A percentile compares a stretch with the other conserved stretches of the same genome.
phyloP scores from a whole-genome alignment of 1,140 invertebrate genomes.

The Apis mellifera region DNA sequence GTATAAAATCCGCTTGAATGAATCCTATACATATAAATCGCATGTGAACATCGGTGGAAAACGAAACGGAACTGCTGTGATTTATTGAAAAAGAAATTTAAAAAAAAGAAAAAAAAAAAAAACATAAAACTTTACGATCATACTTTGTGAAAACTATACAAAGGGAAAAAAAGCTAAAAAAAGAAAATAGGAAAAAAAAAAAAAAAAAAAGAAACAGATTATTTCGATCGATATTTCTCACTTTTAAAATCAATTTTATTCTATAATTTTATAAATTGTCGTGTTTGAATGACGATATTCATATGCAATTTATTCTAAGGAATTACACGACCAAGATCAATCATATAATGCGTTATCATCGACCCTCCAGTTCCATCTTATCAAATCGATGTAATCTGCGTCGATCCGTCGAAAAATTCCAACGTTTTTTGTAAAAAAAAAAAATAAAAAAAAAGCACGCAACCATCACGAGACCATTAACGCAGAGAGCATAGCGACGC shows the following conservation, averaged over 20 bases:
- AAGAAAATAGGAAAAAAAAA: background rate
- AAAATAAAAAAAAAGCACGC: constrained; percentile 1
- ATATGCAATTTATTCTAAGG: constrained; percentile 28
- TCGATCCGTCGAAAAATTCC: constrained; percentile 38
- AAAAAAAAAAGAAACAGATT: background rate
- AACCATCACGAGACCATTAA: constrained; percentile 32
- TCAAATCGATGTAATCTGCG: constrained; percentile 35
- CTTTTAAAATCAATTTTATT: constrained; percentile 8
- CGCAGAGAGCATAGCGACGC: background rate
- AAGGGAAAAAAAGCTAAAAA: background rate
- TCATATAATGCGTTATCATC: background rate
- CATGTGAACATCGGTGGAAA: background rate
- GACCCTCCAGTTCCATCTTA: constrained; percentile 27
- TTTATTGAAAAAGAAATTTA: constrained; percentile 10
- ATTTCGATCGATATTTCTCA: constrained; percentile 25
- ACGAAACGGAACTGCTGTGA: constrained; percentile 24
- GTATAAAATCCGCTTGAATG: background rate
- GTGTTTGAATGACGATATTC: constrained; percentile 12
- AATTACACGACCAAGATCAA: constrained; percentile 36
- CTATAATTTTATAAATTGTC: constrained; percentile 41
- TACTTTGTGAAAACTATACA: background rate
- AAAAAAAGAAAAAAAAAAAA: too few species aligned
- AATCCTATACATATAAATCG: constrained; percentile 13
- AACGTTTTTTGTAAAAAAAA: constrained; percentile 38
- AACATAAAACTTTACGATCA: background rate